Conservation (phyloP, 1,140 invertebrate species). For the Cotesia vestalis region DNA sequence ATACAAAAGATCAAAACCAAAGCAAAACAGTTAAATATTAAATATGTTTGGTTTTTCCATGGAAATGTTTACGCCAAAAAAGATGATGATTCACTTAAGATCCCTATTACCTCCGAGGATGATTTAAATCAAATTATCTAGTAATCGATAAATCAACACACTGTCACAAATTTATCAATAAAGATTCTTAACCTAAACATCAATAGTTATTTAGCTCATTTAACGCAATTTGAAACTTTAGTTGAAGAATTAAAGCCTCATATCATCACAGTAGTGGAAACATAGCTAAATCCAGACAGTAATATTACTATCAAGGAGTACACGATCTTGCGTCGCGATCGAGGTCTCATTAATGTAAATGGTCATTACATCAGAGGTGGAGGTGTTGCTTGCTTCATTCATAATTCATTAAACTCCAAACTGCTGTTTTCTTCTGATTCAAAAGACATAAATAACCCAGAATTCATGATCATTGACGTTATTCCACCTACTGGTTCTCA, state of each 20-base stretch:
- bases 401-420: slow-evolving; percentile 22
- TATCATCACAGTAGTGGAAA: slow-evolving; percentile 6
- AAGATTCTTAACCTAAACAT: background rate
- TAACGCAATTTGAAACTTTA: background rate
- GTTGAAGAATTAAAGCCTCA: background rate
- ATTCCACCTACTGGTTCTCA: background rate
- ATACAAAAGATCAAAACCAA: too few species aligned
- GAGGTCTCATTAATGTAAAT: background rate
- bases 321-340: background rate
- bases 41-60: too few species aligned
- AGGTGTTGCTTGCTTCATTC: slow-evolving; percentile 11
- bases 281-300: slow-evolving; percentile 20
- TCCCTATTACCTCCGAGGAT: too few species aligned
- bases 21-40: too few species aligned
- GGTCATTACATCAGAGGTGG: background rate
- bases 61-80: too few species aligned
- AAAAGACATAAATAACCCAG: background rate
- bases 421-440: background rate
- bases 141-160: background rate
- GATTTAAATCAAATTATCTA: background rate
- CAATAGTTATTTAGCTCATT: background rate
- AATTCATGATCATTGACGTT: background rate
- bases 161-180: background rate
- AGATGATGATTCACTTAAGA: too few species aligned
- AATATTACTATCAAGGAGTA: background rate